A percentile compares a stretch with the other conserved stretches of the same genome.
phyloP scores from a whole-genome alignment of 2,797 vertebrate species.

The Phyllotis vaccarum region DNA sequence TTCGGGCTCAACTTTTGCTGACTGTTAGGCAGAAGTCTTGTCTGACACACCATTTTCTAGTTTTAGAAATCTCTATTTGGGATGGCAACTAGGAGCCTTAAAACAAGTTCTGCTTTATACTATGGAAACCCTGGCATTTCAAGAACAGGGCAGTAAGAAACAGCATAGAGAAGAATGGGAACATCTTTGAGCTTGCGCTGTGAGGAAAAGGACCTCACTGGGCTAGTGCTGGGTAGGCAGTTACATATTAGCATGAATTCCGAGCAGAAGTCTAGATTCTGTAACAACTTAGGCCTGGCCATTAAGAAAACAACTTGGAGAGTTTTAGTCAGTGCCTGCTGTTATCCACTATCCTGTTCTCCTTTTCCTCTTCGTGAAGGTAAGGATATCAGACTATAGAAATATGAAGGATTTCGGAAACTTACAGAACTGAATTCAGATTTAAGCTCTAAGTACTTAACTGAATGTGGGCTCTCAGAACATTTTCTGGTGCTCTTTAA shows the following conservation, averaged over 20 bases:
- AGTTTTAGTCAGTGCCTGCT: constrained; percentile 40
- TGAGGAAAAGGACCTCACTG: background rate
- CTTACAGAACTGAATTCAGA: constrained; percentile 6
- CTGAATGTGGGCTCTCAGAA: background rate
- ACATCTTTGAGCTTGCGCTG: background rate
- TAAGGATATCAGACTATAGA: constrained; percentile 15
- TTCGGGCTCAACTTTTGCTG: background rate
- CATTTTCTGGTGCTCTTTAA: constrained; percentile 27
- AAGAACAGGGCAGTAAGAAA: constrained; percentile 8
- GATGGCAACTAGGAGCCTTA: background rate
- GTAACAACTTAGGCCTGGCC: background rate
- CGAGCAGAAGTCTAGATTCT: constrained; percentile 4
- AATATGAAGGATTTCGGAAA: constrained; percentile 43
- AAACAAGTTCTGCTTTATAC: constrained; percentile 38
- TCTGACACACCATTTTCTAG: constrained; percentile 9
- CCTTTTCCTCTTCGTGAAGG: constrained; percentile 31
- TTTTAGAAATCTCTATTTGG: background rate
- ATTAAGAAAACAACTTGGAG: constrained; percentile 2
- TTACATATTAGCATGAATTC: background rate
- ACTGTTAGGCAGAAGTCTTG: background rate
- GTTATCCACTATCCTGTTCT: constrained; percentile 24
- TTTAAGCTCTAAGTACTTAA: constrained; percentile 15
- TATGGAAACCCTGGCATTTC: background rate
- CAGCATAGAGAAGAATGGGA: background rate
- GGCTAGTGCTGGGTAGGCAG: background rate